Evolutionary conservation across 2,888 invertebrate genomes (phyloP).

Genomic region (Macrosiphum euphorbiae): DNA sequence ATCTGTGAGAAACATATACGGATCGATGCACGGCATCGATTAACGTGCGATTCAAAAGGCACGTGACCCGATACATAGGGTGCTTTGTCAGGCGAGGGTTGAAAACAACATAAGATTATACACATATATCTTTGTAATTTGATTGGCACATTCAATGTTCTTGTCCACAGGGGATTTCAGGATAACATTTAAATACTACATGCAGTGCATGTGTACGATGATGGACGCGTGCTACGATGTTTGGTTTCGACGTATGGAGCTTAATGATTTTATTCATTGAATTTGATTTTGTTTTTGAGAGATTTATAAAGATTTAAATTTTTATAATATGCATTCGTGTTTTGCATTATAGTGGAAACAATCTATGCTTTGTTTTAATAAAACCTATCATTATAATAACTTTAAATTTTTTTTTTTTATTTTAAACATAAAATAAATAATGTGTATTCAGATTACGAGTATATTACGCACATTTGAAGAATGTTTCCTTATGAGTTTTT

Average conservation of each 20-base stretch:
- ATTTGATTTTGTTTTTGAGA: background rate
- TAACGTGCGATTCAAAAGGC: slow-evolving; percentile 50
- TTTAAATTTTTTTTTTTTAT: background rate
- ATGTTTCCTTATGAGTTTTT: background rate
- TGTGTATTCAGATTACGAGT: background rate
- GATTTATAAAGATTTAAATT: background rate
- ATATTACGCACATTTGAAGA: background rate
- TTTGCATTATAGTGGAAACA: no score
- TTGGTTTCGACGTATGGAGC: slow-evolving; percentile 5
- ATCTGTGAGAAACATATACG: slow-evolving; percentile 56
- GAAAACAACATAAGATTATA: slow-evolving; percentile 25
- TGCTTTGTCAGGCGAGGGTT: slow-evolving; percentile 18
- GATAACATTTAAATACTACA: slow-evolving; percentile 20
- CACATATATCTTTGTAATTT: slow-evolving; percentile 40
- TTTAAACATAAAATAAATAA: background rate
- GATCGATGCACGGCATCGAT: slow-evolving; percentile 51
- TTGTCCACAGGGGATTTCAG: background rate
- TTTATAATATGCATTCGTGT: background rate
- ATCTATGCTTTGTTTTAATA: background rate
- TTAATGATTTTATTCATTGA: slow-evolving; percentile 12
- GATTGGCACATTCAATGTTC: slow-evolving; percentile 46
- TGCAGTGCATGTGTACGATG: background rate
- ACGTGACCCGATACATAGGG: slow-evolving; percentile 54
- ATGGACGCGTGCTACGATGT: slow-evolving; percentile 28
- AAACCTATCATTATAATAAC: background rate